Evolutionary conservation across 2,888 invertebrate genomes (phyloP).

Genomic region (Ephialtes manifestator): DNA sequence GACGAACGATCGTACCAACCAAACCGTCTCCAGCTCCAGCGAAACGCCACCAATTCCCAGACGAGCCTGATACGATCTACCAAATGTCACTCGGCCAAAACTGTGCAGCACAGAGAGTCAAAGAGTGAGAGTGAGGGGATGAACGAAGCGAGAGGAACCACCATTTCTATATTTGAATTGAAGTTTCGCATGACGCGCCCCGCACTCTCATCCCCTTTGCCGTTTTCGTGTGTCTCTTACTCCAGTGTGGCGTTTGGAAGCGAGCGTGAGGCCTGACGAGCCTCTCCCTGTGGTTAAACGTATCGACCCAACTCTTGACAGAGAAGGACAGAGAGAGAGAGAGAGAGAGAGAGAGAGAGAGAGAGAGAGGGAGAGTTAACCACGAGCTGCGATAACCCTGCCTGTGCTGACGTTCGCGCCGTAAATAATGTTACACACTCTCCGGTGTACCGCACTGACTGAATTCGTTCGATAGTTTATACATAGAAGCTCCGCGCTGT

Average conservation of each 20-base stretch:
- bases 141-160: constrained; percentile 60
- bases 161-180: constrained; percentile 72
- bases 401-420: constrained; percentile 56
- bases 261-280: constrained; percentile 29
- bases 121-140: constrained; percentile 74
- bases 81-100: constrained; percentile 85
- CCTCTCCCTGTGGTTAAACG: constrained; percentile 55
- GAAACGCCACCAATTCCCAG: constrained; percentile 73
- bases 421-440: constrained; percentile 64
- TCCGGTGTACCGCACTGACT: constrained; percentile 49
- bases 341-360: no score
- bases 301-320: constrained; percentile 56
- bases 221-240: constrained; percentile 45
- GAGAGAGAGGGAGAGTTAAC: constrained; percentile 45
- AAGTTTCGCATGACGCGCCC: constrained; percentile 67
- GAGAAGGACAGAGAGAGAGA: constrained; percentile 36
- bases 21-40: constrained; percentile 37
- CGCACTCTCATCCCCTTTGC: constrained; percentile 33
- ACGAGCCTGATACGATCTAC: constrained; percentile 78
- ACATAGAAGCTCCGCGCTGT: background rate
- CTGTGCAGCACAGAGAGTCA: constrained; percentile 84
- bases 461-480: constrained; percentile 40
- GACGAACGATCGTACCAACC: constrained; percentile 60
- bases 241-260: constrained; percentile 22
- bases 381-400: constrained; percentile 48